phyloP scores from a whole-genome alignment of 1,140 invertebrate genomes.

The Trichonephila clavata region DNA sequence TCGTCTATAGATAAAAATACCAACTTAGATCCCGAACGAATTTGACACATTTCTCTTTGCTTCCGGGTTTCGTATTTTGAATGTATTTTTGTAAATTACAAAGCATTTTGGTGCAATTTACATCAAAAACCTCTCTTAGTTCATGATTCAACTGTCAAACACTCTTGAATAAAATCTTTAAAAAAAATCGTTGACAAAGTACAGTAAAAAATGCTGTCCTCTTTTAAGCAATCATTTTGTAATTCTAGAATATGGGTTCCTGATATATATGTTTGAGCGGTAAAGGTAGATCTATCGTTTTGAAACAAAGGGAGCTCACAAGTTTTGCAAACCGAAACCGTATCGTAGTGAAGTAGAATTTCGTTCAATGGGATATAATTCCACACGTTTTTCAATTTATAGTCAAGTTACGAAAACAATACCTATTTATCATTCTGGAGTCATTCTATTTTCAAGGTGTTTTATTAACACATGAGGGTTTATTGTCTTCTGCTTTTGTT shows the following conservation, averaged over 20 bases:
- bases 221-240: constrained; percentile 32
- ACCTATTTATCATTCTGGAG: constrained; percentile 35
- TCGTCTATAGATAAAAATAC: too few species aligned
- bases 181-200: constrained; percentile 26
- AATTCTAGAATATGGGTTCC: constrained; percentile 39
- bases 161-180: neutral
- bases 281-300: constrained; percentile 5
- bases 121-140: neutral
- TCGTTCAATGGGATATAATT: constrained; percentile 17
- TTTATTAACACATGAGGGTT: constrained; percentile 28
- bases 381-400: constrained; percentile 38
- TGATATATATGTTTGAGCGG: neutral
- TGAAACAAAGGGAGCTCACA: neutral
- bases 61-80: neutral
- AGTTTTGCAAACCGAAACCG: neutral
- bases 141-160: constrained; percentile 15
- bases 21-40: neutral
- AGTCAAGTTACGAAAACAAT: constrained; percentile 20
- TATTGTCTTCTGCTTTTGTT: constrained; percentile 35
- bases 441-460: constrained; percentile 37
- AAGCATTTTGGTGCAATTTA: neutral
- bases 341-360: constrained; percentile 1
- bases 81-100: neutral
- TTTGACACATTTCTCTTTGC: neutral
- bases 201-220: neutral